Conservation (phyloP, 2,797 vertebrate species). For the Helarctos malayanus region DNA sequence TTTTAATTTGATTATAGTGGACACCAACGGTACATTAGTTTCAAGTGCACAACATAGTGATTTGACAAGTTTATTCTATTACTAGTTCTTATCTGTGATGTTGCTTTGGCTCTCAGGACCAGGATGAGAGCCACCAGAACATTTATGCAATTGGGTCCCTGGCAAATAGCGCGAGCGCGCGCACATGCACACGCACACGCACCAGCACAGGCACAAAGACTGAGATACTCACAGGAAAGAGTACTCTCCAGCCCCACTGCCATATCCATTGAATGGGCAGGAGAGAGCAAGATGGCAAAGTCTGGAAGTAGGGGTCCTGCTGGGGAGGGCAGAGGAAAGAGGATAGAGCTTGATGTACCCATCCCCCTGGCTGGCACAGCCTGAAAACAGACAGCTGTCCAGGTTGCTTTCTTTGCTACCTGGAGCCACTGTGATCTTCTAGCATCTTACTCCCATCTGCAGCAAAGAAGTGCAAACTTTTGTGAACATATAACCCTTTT, state of each 20-base stretch:
- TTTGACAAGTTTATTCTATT: background rate
- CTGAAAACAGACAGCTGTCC: background rate
- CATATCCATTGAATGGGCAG: background rate
- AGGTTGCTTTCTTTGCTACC: background rate
- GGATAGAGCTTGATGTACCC: accelerated
- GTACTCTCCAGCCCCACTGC: accelerated
- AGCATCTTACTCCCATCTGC: background rate
- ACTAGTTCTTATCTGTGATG: background rate
- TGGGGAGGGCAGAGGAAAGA: background rate
- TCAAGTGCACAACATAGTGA: background rate
- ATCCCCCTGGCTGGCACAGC: background rate
- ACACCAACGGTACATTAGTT: background rate
- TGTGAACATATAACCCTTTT: background rate
- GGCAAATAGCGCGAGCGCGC: background rate
- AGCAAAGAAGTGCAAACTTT: background rate
- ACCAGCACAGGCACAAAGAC: background rate
- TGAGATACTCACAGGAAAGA: background rate
- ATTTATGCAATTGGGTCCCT: background rate
- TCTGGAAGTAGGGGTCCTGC: accelerated
- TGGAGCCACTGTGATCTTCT: background rate
- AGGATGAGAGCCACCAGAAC: background rate
- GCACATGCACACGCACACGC: background rate
- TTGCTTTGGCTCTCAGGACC: background rate
- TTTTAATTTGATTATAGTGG: background rate
- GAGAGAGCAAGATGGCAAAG: background rate